Evolutionary conservation across 2,888 invertebrate species (phyloP), one percentile per base, ranked within the genome.

Genomic region (Chelonus formosanus): DNA sequence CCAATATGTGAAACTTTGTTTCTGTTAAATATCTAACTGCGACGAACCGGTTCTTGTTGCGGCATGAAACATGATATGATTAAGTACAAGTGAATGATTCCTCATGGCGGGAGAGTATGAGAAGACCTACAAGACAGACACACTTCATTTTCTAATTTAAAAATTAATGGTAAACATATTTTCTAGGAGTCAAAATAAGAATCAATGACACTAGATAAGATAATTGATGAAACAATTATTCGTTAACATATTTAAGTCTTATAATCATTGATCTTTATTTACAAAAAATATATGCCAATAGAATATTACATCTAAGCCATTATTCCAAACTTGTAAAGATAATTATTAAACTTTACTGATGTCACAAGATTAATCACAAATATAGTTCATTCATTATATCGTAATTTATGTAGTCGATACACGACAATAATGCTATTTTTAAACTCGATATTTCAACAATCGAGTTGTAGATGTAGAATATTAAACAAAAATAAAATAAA

Each of bases 41-140:
- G 40, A 48, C 62, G 54, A 75, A 81, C 81, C 80, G 78, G 81
- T 81, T 80, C 71, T 66, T 52, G 64, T 67, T 67, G 73, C 63
- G 70, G 72, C 59, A 54, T 63, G 78, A 77, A 78, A 79, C 67
- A 43, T 71, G 78, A 81, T 74, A 75, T 67, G 74, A 77, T 78
- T 70, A 74, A 76, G 70, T 71, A 72, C 66, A 69, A 71, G 64
- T 69, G 73, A 64, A 67, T 68, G 60, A 69, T 65, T 20, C 63
- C 47, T 40, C 48, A 68, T 62, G 64, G 70, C 61, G 64, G 65
- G 73, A 67, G 72, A 74, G 70, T 61, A 65, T 69, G 69, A 34
- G 81, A 81, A 81, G 80, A 76, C 81, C 76, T 74, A 77, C 75
- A 80, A 77, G 66, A 62, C 65, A 57, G 7, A 48, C n/a, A 32